A percentile compares a stretch with the other conserved stretches of the same genome.
phyloP scores from a whole-genome alignment of 2,888 invertebrate species.

The Torymus texanus region DNA sequence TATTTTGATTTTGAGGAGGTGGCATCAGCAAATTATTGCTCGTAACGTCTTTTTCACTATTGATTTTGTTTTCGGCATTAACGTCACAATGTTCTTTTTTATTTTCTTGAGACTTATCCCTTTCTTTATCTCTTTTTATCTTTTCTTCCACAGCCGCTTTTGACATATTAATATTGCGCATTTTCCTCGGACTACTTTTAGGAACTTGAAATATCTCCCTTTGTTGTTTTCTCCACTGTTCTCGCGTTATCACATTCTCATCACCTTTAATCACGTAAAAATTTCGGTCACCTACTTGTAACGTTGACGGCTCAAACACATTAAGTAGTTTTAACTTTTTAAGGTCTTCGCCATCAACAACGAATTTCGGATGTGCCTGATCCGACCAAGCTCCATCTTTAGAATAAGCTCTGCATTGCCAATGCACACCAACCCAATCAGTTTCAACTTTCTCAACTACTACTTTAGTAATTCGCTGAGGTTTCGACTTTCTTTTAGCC shows the following conservation, averaged over 20 bases:
- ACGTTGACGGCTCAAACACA: conserved; percentile 89
- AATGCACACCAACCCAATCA: conserved; percentile 88
- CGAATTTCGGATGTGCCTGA: conserved; percentile 81
- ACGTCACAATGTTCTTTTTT: conserved; percentile 53
- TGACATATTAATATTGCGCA: conserved; percentile 64
- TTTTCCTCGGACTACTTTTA: conserved; percentile 71
- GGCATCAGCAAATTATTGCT: conserved; percentile 65
- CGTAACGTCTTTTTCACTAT: conserved; percentile 59
- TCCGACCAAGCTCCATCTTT: conserved; percentile 79
- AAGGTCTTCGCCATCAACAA: conserved; percentile 86
- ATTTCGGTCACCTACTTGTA: conserved; percentile 93
- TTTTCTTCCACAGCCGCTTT: conserved; percentile 65
- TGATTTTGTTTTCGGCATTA: conserved; percentile 61
- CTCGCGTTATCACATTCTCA: conserved; percentile 85
- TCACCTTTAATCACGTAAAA: conserved; percentile 86
- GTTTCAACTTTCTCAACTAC: conserved; percentile 90
- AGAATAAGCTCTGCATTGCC: conserved; percentile 87
- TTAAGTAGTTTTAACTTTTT: conserved; percentile 89
- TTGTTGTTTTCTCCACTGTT: conserved; percentile 82
- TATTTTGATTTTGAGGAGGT: conserved; percentile 64
- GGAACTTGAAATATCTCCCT: conserved; percentile 72
- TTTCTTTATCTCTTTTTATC: conserved; percentile 62
- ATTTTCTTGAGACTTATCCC: conserved; percentile 61
- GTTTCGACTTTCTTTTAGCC: conserved; percentile 72
- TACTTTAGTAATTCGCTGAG: conserved; percentile 76